Percentiles rank a stretch among this genome's conserved stretches.
Evolutionary conservation across 2,797 vertebrate species (phyloP).

Genomic region (Knipowitschia caucasica): DNA sequence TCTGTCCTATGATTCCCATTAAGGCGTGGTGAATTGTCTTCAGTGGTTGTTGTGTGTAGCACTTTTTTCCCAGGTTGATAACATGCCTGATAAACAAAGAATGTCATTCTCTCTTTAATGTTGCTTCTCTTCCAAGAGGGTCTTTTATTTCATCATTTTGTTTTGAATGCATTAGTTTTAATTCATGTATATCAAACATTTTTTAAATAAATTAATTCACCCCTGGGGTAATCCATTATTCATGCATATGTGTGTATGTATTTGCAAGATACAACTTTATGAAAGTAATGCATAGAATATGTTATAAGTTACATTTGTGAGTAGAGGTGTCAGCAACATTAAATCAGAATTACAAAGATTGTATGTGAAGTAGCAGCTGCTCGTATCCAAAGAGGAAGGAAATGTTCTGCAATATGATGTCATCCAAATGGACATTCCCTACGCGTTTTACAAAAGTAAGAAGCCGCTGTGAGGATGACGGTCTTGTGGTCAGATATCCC

Average conservation of each 20-base stretch:
- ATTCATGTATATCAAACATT: constrained; percentile 84
- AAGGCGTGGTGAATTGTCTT: constrained; percentile 76
- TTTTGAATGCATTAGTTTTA: constrained; percentile 76
- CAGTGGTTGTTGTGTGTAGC: constrained; percentile 78
- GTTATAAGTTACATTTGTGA: neutral
- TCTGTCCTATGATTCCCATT: constrained; percentile 69
- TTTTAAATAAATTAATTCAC: constrained; percentile 79
- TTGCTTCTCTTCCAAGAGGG: constrained; percentile 65
- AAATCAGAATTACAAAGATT: neutral
- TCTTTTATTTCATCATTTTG: constrained; percentile 72
- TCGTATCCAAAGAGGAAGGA: too few species aligned
- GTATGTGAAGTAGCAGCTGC: neutral
- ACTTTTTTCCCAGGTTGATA: constrained; percentile 77
- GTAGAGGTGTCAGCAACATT: neutral
- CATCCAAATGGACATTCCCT: neutral
- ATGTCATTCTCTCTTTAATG: constrained; percentile 70
- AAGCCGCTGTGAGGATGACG: too few species aligned
- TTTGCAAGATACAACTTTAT: constrained; percentile 11
- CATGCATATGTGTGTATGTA: constrained; percentile 57
- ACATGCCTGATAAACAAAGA: constrained; percentile 79
- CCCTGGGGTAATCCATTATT: constrained; percentile 68
- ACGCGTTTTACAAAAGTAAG: neutral
- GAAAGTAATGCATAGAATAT: too few species aligned
- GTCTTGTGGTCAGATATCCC: neutral
- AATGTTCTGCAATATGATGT: neutral